These are phyloP conservation scores for Plagiodera versicolora DNA, from an alignment of 2,888 invertebrate genomes.

Conservation along the genomic window DNA sequence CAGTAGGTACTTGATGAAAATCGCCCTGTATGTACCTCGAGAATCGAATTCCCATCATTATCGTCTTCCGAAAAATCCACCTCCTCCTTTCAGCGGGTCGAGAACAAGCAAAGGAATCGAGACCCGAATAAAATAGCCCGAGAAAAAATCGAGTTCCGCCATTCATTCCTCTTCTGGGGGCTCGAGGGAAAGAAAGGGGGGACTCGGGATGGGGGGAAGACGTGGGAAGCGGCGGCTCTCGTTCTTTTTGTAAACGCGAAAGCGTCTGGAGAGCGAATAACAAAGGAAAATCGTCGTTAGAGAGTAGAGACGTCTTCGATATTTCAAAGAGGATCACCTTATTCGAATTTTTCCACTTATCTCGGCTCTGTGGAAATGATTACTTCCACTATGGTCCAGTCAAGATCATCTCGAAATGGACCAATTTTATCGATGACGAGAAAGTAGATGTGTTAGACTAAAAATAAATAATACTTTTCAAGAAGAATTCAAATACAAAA, in stretches of 20 bases:
- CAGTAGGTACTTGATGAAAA: too few relatives aligned
- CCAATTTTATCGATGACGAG: too few relatives aligned
- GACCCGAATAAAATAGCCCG: constrained; percentile 3
- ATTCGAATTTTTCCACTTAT: neutral
- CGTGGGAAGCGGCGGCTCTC: too few relatives aligned
- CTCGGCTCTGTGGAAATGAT: neutral
- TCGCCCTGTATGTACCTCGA: too few relatives aligned
- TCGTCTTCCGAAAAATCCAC: too few relatives aligned
- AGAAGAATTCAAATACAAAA: too few relatives aligned
- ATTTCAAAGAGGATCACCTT: neutral
- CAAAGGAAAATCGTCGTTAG: constrained; percentile 41
- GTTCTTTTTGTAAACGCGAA: constrained; percentile 47
- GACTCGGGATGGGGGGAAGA: too few relatives aligned
- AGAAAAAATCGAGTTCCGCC: neutral
- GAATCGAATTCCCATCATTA: too few relatives aligned
- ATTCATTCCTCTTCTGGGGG: constrained; percentile 10
- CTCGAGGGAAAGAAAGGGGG: constrained; percentile 33
- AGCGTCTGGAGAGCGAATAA: constrained; percentile 51
- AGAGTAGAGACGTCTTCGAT: neutral
- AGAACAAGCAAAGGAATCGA: neutral
- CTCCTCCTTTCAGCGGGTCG: neutral
- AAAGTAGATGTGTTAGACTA: too few relatives aligned
- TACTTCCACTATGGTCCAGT: too few relatives aligned
- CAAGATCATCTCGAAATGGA: too few relatives aligned
- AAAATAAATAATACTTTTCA: too few relatives aligned